Evolutionary conservation across 2,113 vertebrate genomes (phyloP).

Genomic region (Leiothrix lutea): DNA sequence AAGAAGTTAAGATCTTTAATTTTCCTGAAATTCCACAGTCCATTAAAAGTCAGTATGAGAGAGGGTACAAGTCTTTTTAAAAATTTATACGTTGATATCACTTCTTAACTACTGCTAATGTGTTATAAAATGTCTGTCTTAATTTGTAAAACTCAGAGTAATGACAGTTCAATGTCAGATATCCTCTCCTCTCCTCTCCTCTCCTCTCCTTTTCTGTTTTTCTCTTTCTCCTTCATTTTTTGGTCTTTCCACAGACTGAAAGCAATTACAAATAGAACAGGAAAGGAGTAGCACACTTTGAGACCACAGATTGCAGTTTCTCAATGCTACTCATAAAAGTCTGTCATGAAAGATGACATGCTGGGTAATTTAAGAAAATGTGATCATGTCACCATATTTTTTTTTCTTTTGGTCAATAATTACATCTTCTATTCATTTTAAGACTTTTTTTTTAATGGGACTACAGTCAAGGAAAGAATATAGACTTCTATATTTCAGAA

Average conservation of each 20-base stretch:
- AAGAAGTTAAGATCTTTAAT: not conserved
- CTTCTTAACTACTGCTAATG: not conserved
- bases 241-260: not conserved
- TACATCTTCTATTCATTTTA: not conserved
- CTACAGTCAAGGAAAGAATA: not conserved
- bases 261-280: not conserved
- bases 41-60: not conserved
- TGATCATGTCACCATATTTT: not conserved
- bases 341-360: not conserved
- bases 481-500: not conserved
- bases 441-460: not conserved
- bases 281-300: not conserved
- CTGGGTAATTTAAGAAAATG: not conserved
- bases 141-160: not conserved
- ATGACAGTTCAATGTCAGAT: not conserved
- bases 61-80: accelerated
- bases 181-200: too few species aligned
- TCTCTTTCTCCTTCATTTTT: too few species aligned
- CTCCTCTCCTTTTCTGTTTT: too few species aligned
- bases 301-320: not conserved
- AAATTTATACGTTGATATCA: too few species aligned
- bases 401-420: not conserved
- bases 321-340: not conserved
- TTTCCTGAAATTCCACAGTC: not conserved
- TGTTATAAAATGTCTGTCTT: not conserved